These are phyloP conservation scores for Passer montanus DNA, from an alignment of 2,113 vertebrate species.

Conservation along the genomic window DNA sequence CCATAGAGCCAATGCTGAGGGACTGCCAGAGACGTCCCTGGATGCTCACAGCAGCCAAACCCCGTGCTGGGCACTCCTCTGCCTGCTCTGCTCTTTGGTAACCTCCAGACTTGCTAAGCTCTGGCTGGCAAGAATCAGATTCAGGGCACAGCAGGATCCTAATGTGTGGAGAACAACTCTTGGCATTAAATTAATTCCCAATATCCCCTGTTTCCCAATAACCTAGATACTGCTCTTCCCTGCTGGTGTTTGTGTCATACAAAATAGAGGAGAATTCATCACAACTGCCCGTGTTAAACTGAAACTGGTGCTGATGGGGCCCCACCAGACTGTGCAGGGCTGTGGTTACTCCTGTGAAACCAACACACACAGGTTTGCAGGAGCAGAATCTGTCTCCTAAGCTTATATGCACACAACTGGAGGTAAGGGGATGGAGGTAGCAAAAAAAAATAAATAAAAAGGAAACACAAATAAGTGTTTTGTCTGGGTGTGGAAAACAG, in stretches of 20 bases:
- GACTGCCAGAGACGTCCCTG: background rate
- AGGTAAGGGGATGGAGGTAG: background rate
- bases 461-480: background rate
- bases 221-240: background rate
- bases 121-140: background rate
- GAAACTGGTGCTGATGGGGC: background rate
- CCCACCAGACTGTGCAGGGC: background rate
- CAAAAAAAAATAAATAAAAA: background rate
- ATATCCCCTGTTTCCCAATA: background rate
- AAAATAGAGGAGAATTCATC: background rate
- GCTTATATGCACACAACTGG: background rate
- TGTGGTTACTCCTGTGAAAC: background rate
- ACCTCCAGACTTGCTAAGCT: background rate
- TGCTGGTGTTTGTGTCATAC: background rate
- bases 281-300: background rate
- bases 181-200: background rate
- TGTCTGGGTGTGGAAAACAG: background rate
- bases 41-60: background rate
- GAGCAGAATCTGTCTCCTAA: background rate
- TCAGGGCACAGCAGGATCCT: conserved; percentile 5
- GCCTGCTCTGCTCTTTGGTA: background rate
- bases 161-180: background rate
- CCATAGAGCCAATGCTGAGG: background rate
- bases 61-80: background rate
- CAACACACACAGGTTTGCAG: background rate